Evolutionary conservation across 1,140 invertebrate species (phyloP).

Genomic region (Diuraphis noxia): DNA sequence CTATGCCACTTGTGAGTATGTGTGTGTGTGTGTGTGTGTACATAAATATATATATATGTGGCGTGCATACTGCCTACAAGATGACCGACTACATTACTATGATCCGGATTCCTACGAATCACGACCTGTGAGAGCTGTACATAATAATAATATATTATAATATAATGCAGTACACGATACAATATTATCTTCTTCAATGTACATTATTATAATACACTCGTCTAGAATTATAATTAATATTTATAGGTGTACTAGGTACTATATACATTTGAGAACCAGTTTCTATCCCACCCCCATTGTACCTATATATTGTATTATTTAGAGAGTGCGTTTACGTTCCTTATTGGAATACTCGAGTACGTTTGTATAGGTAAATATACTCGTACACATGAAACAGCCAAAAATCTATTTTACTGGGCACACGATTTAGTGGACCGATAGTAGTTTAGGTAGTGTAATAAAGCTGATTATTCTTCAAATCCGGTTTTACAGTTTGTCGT

Average conservation of each 20-base stretch:
- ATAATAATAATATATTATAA: not conserved
- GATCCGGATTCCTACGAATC: conserved; percentile 25
- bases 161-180: not conserved
- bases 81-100: not conserved
- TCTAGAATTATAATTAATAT: conserved; percentile 11
- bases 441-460: not conserved
- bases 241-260: not conserved
- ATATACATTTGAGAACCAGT: not conserved
- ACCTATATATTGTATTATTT: not conserved
- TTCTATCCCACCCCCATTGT: not conserved
- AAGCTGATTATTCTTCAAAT: not conserved
- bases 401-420: not conserved
- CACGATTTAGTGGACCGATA: not conserved
- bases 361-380: no score
- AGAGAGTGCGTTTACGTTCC: not conserved
- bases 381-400: not conserved
- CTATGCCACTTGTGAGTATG: not conserved
- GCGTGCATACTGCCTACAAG: not conserved
- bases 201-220: not conserved
- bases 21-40: not conserved
- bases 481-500: not conserved
- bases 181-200: not conserved
- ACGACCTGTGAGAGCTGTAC: not conserved
- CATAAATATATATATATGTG: not conserved
- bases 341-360: not conserved